Evolutionary conservation across 2,888 invertebrate genomes (phyloP).

Genomic region (Apocheima hispidaria): DNA sequence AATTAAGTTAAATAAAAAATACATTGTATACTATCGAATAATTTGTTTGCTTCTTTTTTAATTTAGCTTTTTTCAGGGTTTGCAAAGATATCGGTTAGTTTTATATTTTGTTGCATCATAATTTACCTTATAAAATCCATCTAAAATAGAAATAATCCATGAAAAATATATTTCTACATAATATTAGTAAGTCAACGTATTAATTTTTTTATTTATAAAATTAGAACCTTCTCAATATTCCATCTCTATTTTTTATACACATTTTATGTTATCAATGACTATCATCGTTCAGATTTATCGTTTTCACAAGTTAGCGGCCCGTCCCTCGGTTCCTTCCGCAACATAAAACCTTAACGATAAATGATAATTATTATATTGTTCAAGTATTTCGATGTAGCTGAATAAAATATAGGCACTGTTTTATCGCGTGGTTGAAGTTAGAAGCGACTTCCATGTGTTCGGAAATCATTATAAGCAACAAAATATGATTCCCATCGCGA

Average conservation of each 20-base stretch:
- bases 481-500: too few relatives aligned
- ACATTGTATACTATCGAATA: too few relatives aligned
- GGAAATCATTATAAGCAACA: background rate
- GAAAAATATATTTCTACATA: too few relatives aligned
- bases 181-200: background rate
- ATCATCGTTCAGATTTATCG: slow-evolving; percentile 44
- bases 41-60: too few relatives aligned
- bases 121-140: too few relatives aligned
- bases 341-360: slow-evolving; percentile 80
- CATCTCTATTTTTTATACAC: background rate
- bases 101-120: too few relatives aligned
- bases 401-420: slow-evolving; percentile 74
- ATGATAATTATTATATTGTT: slow-evolving; percentile 86
- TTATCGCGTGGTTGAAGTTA: slow-evolving; percentile 50
- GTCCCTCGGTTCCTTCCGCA: slow-evolving; percentile 69
- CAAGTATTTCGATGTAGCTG: slow-evolving; percentile 81
- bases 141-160: too few relatives aligned
- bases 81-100: too few relatives aligned
- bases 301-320: slow-evolving; percentile 55
- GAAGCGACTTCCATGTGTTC: slow-evolving; percentile 19
- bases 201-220: background rate
- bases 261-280: slow-evolving; percentile 6
- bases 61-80: too few relatives aligned
- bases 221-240: too few relatives aligned
- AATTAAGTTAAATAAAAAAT: too few relatives aligned